A percentile compares a stretch with the other conserved stretches of the same genome.
These are phyloP conservation scores for Hypanus sabinus DNA, from an alignment of 2,113 vertebrate genomes.

Conservation along the genomic window DNA sequence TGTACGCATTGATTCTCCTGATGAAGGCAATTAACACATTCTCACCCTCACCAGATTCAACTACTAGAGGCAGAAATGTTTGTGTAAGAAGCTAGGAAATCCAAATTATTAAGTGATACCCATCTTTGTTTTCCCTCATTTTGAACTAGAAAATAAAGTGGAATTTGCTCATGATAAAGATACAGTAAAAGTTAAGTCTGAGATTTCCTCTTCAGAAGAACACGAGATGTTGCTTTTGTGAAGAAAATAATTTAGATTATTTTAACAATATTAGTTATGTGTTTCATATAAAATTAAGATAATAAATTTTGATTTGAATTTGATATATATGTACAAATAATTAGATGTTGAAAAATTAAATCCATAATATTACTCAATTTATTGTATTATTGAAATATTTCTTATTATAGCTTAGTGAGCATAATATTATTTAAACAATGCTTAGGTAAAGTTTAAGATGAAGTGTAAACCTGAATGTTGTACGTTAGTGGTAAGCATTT, in stretches of 20 bases:
- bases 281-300: slow-evolving; percentile 11
- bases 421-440: background rate
- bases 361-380: slow-evolving; percentile 15
- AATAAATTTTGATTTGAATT: slow-evolving; percentile 8
- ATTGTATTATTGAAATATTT: background rate
- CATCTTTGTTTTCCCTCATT: background rate
- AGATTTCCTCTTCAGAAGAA: slow-evolving; percentile 24
- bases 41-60: background rate
- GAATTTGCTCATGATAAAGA: background rate
- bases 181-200: background rate
- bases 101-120: background rate
- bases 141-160: background rate
- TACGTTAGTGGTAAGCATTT: slow-evolving; percentile 10
- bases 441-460: background rate
- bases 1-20: background rate
- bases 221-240: background rate
- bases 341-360: background rate
- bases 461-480: background rate
- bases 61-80: background rate
- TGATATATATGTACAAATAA: background rate
- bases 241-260: slow-evolving; percentile 11
- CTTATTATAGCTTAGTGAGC: background rate
- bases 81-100: background rate
- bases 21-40: background rate
- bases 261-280: background rate